A percentile compares a stretch with the other conserved stretches of the same genome.
phyloP scores from a whole-genome alignment of 2,888 invertebrate species.

The Oxytorus armatus region DNA sequence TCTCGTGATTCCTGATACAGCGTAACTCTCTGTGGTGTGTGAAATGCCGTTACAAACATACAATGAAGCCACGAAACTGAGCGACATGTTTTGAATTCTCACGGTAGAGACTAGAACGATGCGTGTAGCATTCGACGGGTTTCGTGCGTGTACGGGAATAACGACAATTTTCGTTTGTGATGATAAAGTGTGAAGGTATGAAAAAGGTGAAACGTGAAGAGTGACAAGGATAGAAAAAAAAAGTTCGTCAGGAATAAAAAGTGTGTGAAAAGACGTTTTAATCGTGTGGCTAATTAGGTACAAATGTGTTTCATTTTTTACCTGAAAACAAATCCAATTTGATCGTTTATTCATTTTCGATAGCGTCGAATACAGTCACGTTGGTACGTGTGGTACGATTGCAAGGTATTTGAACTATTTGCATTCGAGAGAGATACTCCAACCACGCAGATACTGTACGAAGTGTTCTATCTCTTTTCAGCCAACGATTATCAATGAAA shows the following conservation, averaged over 20 bases:
- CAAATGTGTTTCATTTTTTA: no score
- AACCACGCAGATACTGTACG: no score
- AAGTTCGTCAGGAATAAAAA: no score
- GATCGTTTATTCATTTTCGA: no score
- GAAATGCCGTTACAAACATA: slow-evolving; percentile 19
- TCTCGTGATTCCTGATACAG: slow-evolving; percentile 31
- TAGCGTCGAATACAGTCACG: neutral
- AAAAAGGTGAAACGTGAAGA: slow-evolving; percentile 8
- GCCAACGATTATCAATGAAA: no score
- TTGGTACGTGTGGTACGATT: no score
- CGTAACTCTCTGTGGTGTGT: slow-evolving; percentile 8
- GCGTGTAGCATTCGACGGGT: neutral
- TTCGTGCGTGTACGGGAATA: slow-evolving; percentile 5
- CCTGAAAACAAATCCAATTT: no score
- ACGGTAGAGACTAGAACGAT: slow-evolving; percentile 8
- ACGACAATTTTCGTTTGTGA: slow-evolving; percentile 7
- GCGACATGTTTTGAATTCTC: slow-evolving; percentile 18
- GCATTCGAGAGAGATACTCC: neutral
- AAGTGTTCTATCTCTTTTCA: no score
- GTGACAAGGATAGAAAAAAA: neutral
- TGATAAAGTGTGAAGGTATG: slow-evolving; percentile 3
- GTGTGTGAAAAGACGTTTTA: no score
- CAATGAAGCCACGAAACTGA: slow-evolving; percentile 36
- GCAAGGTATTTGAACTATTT: neutral
- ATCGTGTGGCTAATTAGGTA: no score